Conservation (phyloP, 2,113 vertebrate species). For the Peromyscus leucopus region DNA sequence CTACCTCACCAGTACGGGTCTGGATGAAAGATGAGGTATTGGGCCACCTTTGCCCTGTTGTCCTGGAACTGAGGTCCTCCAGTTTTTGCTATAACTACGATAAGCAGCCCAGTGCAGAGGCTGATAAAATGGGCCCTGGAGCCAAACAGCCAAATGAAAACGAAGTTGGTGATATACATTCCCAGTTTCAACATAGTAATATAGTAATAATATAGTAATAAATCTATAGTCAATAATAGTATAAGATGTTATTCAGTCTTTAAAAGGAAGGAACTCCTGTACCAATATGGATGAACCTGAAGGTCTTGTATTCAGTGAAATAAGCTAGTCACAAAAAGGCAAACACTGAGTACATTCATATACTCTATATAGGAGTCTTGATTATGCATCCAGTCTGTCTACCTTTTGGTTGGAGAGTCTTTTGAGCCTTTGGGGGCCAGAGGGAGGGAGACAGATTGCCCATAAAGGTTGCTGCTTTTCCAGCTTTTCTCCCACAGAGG, state of each 20-base stretch:
- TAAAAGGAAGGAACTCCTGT: background rate
- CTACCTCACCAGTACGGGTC: background rate
- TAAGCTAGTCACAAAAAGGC: background rate
- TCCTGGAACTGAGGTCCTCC: background rate
- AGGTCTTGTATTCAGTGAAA: background rate
- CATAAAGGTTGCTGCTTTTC: background rate
- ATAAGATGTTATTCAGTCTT: background rate
- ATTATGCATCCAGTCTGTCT: background rate
- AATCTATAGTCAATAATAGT: background rate
- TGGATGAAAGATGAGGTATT: background rate
- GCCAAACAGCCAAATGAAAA: background rate
- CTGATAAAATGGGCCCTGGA: background rate
- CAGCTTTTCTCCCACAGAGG: background rate
- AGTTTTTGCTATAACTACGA: no score
- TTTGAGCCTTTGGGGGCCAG: background rate
- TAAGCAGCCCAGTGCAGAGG: background rate
- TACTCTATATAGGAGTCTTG: background rate
- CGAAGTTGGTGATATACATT: background rate
- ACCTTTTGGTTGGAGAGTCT: constrained; percentile 8
- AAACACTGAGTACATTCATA: background rate
- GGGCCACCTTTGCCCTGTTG: background rate
- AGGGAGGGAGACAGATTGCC: background rate
- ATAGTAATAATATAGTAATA: background rate
- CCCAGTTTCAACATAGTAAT: background rate
- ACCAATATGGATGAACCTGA: background rate